Base-by-base conservation (phyloP, 2,113 vertebrate species). In the Ursus arctos region DNA sequence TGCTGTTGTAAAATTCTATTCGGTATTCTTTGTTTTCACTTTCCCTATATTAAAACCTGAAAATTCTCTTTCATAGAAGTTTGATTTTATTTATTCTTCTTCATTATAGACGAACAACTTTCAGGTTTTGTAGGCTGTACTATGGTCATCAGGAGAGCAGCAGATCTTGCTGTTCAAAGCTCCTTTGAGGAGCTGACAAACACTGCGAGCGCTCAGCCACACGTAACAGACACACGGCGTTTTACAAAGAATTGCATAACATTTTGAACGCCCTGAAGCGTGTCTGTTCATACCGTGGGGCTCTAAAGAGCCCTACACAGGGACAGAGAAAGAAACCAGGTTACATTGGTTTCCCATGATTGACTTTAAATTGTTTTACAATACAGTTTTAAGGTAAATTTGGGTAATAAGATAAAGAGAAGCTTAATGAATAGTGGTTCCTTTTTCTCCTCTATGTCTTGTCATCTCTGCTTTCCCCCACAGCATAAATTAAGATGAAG, bases 311-410 rank as follows among this genome's bases (percentile, higher is more conserved):
- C 85, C 53, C 13, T 77, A 1, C 12, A 84, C 0, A 43, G 53
- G 24, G 7, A 74, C 16, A 65, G 24, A 18, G 26, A 93, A 40
- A 80, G 21, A 40, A 88, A 91, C 1, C 8, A 13, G 65, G 0
- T 13, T 84, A 86, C 26, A 21, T 12, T 65, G 3, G 7, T 55
- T 87, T 82, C 83, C 36, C 33, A 2, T 18, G 24, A 81, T 22
- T 57, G 33, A 36, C 24, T 76, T 95, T 53, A 51, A 85, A 74
- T 49, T 85, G 36, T 10, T 81, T 61, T 85, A 88, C 71, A 87
- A 72, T 57, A 88, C 8, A 91, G 26, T 71, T 97, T 95, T 86
- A 81, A 84, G 33, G n/a, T 79, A 61, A 74, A 84, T 33, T 84
- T 85, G 69, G 2, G 28, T 76, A 80, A 6, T 84, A n/a, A 91